Evolutionary conservation across 2,113 vertebrate species (phyloP), one percentile per base, ranked within the genome.

Genomic region (Passer domesticus): DNA sequence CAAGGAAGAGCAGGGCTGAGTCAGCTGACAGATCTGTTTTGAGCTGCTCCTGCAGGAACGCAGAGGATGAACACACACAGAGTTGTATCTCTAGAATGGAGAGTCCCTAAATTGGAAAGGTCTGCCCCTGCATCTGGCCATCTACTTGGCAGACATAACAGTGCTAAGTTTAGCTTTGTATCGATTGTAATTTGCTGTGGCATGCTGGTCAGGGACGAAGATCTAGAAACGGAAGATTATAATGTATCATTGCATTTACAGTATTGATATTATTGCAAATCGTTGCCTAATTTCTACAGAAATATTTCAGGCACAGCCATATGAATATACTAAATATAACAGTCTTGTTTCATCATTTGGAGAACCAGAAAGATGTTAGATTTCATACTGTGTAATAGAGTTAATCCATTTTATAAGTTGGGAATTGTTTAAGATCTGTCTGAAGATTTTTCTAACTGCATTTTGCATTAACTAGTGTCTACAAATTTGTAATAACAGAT

Each of bases 151-250:
- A 95, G 92, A 95, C 41, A 35, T 25, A 67, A 50, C 56, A 55
- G 91, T 87, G 92, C 95, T 97, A 96, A 95, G 47, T 96, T 96
- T 97, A 97, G 92, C 92, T 91, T 80, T 85, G 27, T 93, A 96
- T 95, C 0, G 84, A 97, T 96, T 93, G 81, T 63, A 90, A 95
- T 95, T 95, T 95, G 50, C 82, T 8, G 27, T 91, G 91, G 90
- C 89, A 94, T 91, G 81, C 80, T 96, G 75, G 81, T 82, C 66
- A 82, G 75, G 81, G 79, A 95, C 1, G 58, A 91, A 90, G 82
- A 83, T 83, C 78, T 87, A 81, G 87, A 95, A 97, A 93, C 62
- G 13, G 93, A 94, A 89, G 76, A 85, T 92, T 94, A 78, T 93
- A 96, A 97, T 84, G 77, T 86, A 92, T 91, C 94, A 96, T 94